phyloP scores from a whole-genome alignment of 2,888 invertebrate species.

The Lepetodrilus schrolli region DNA sequence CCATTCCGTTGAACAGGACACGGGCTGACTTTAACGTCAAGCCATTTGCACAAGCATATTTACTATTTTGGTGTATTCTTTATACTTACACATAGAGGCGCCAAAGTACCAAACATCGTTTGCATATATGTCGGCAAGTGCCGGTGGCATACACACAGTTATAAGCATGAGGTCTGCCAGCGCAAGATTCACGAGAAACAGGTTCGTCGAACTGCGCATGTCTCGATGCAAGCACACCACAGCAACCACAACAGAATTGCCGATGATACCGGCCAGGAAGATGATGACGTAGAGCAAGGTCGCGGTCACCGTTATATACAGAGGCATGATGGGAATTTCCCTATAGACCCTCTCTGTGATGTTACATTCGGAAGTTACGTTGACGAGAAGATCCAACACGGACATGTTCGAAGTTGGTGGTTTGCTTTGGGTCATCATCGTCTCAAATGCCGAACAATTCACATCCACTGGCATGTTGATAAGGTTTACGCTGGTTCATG shows the following conservation, averaged over 20 bases:
- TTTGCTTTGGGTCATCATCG: too few relatives aligned
- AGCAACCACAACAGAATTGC: constrained; percentile 47
- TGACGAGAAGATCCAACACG: background rate
- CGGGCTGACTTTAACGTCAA: too few relatives aligned
- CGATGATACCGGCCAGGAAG: constrained; percentile 51
- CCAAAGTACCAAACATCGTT: constrained; percentile 58
- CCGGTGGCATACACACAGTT: constrained; percentile 54
- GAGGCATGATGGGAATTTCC: constrained; percentile 45
- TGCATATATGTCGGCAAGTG: constrained; percentile 50
- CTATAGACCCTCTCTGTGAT: background rate
- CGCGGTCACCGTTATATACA: constrained; percentile 44
- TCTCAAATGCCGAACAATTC: too few relatives aligned
- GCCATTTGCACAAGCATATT: too few relatives aligned
- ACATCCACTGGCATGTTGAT: too few relatives aligned
- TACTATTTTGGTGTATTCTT: background rate
- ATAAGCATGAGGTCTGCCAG: constrained; percentile 55
- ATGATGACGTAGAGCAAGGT: constrained; percentile 49
- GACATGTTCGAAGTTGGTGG: background rate
- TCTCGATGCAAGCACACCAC: constrained; percentile 44
- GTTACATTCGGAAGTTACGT: background rate
- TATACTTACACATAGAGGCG: constrained; percentile 56
- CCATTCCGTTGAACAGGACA: too few relatives aligned
- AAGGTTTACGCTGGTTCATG: too few relatives aligned
- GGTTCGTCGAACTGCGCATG: constrained; percentile 50
- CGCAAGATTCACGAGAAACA: constrained; percentile 52